Base-by-base conservation (phyloP, 2,888 invertebrate species). In the Eupithecia dodoneata region DNA sequence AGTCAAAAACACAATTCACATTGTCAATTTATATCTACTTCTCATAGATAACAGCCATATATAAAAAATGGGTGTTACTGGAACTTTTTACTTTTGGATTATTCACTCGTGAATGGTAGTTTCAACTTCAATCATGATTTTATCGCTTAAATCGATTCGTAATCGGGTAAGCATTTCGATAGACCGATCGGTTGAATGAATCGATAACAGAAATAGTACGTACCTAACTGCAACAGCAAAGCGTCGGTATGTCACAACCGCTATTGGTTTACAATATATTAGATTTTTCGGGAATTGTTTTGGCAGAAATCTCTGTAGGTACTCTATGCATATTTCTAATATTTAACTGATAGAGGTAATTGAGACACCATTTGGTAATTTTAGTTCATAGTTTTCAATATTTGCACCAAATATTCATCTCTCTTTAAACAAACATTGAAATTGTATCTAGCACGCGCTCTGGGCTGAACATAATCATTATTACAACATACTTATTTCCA, bases 131-230 rank as follows among this genome's bases (percentile, higher is more conserved):
- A 45, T 69, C 13, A 15, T 5, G 30, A 18, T 59, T 59, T 10
- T 69, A 42, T 45, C 42, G n/a, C 18, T 59, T 18, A 30, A 63
- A 81, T 79, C 77, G 78, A 82, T 80, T 77, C 78, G 75, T 77
- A 75, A 76, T 75, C 73, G 71, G 52, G 15, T 10, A 41, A 74
- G 72, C 42, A 74, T 79, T 79, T 74, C 49, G 70, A 74, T 42
- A 66, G 63, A 73, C 73, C 59, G 69, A 78, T 75, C 47, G 59
- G 72, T 73, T 63, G 73, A 76, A 73, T 71, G 70, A 72, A 72
- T 73, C 41, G 44, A 67, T 44, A 59, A 3, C 18, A 59, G 59
- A 59, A 18, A 9, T 59, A 18, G 9, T 59, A 59, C 18, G n/a
- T 55, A n/a, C 7, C 18, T 30, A 30, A n/a, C n/a, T 59, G 30